These are phyloP conservation scores for Allophyes oxyacanthae DNA, from an alignment of 2,888 invertebrate species.

Conservation along the genomic window DNA sequence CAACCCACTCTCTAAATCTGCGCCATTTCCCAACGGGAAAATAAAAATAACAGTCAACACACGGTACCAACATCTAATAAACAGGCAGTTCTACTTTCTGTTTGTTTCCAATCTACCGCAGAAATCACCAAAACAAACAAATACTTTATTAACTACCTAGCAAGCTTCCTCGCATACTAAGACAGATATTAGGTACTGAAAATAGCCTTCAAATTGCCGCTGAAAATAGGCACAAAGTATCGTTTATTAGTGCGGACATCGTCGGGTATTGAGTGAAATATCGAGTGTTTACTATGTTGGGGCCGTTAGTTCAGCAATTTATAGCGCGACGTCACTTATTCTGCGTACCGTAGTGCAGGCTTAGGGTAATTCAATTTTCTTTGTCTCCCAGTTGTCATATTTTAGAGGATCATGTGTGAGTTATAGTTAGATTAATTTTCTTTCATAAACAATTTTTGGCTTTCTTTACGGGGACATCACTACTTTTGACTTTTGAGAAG, in stretches of 20 bases:
- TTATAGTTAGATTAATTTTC: neutral
- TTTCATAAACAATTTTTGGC: slow-evolving; percentile 16
- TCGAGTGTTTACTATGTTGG: slow-evolving; percentile 48
- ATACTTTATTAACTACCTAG: neutral
- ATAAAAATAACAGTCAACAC: too few species aligned
- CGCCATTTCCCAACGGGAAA: too few species aligned
- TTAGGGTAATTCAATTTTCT: slow-evolving; percentile 25
- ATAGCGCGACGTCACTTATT: slow-evolving; percentile 34
- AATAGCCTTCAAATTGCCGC: slow-evolving; percentile 41
- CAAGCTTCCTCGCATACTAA: slow-evolving; percentile 7
- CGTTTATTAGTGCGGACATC: slow-evolving; percentile 42
- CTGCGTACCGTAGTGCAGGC: slow-evolving; percentile 13
- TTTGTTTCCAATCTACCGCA: too few species aligned
- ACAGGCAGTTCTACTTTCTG: too few species aligned
- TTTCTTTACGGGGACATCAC: too few species aligned
- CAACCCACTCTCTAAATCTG: too few species aligned
- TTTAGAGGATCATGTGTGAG: slow-evolving; percentile 14
- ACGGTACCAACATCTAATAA: too few species aligned
- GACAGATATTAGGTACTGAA: slow-evolving; percentile 13
- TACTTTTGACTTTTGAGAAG: too few species aligned
- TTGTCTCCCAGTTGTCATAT: slow-evolving; percentile 37
- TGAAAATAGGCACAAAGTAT: slow-evolving; percentile 42
- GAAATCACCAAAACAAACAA: too few species aligned
- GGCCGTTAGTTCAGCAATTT: slow-evolving; percentile 50
- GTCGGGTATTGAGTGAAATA: slow-evolving; percentile 46